A percentile compares a stretch with the other conserved stretches of the same genome.
Conservation (phyloP, 1,140 invertebrate genomes). For the Temnothorax curvispinosus region DNA sequence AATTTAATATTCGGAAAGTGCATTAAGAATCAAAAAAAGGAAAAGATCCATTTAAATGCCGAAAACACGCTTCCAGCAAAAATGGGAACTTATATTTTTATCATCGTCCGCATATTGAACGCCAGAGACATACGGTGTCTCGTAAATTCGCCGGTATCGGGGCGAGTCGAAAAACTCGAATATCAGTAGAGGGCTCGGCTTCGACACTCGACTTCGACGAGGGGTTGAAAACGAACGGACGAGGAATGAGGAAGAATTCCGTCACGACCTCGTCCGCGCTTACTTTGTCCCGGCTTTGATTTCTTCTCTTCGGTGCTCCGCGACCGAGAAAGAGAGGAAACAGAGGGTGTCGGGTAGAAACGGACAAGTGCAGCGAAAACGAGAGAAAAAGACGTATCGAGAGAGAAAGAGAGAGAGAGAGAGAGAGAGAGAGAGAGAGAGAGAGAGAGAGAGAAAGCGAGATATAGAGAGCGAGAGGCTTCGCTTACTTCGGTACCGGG, state of each 20-base stretch:
- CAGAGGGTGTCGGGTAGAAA: constrained; percentile 45
- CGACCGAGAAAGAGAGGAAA: constrained; percentile 60
- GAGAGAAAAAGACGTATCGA: constrained; percentile 70
- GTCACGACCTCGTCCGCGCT: constrained; percentile 81
- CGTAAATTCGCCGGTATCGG: constrained; percentile 33
- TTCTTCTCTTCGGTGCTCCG: constrained; percentile 80
- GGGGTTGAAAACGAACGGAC: constrained; percentile 54
- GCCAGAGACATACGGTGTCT: constrained; percentile 38
- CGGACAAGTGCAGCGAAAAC: constrained; percentile 60
- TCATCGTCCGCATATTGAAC: constrained; percentile 15
- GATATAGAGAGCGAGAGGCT: constrained; percentile 72
- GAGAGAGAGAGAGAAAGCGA: constrained; percentile 67
- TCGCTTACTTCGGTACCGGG: constrained; percentile 77
- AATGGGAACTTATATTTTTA: constrained; percentile 5
- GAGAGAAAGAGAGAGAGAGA: constrained; percentile 68
- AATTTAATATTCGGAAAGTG: background rate
- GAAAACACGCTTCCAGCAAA: background rate
- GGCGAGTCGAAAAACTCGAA: constrained; percentile 63
- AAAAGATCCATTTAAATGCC: background rate
- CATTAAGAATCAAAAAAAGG: background rate
- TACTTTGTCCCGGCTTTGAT: constrained; percentile 85
- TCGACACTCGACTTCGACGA: constrained; percentile 30
- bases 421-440: constrained; percentile 68
- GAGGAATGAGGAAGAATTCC: constrained; percentile 77
- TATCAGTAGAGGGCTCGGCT: constrained; percentile 53